Percentiles rank a stretch among this genome's conserved stretches.
Evolutionary conservation across 2,797 vertebrate genomes (phyloP).

Genomic region (Acipenser oxyrinchus): DNA sequence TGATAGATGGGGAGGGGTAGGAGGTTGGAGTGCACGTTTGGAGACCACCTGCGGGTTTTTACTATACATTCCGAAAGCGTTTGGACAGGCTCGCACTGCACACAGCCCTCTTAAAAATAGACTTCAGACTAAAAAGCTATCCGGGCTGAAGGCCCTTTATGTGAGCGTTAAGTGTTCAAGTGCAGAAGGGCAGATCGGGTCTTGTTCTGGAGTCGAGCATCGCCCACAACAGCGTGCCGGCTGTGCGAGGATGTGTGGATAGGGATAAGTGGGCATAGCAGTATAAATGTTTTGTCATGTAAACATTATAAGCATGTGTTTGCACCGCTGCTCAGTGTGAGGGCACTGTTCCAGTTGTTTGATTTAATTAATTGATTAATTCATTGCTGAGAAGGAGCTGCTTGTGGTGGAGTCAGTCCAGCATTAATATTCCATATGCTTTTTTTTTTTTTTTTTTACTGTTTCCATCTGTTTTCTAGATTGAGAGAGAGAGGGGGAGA

Average conservation of each 20-base stretch:
- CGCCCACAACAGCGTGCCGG: no score
- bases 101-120: constrained; percentile 36
- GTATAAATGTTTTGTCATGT: no score
- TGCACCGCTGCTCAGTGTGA: no score
- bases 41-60: constrained; percentile 50
- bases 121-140: background rate
- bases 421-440: constrained; percentile 49
- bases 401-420: constrained; percentile 33
- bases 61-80: constrained; percentile 25
- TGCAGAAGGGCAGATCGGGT: constrained; percentile 51
- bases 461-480: constrained; percentile 59
- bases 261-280: no score
- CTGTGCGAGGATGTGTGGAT: no score
- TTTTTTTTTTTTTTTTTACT: constrained; percentile 40
- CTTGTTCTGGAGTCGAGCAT: constrained; percentile 35
- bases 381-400: constrained; percentile 20
- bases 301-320: no score
- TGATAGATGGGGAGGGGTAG: constrained; percentile 5
- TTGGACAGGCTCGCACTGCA: constrained; percentile 36
- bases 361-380: constrained; percentile 1
- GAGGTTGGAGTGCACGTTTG: constrained; percentile 10
- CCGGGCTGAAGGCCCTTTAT: constrained; percentile 48
- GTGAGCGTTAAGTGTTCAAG: constrained; percentile 56
- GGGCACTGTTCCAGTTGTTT: background rate
- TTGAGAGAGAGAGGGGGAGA: constrained; percentile 34